Base-by-base conservation (phyloP, 1,140 invertebrate genomes). In the Triops longicaudatus region DNA sequence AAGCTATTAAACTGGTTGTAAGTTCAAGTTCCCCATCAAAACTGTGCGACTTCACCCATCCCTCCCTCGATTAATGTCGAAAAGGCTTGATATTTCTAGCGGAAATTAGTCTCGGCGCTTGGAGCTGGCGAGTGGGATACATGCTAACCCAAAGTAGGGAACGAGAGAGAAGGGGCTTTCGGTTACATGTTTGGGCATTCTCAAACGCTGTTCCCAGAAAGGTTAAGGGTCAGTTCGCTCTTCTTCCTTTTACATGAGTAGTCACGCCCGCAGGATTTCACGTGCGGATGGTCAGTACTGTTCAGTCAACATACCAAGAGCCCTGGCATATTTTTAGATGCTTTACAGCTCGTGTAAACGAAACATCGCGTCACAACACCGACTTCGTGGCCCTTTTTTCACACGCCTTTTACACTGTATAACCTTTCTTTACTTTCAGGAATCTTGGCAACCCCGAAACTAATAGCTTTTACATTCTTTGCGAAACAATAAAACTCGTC, bases 291-390 rank as follows among this genome's bases (percentile, higher is more conserved):
- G 50, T 9, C 50, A 63, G 50, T 63, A 63, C 31, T 37, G 31
- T 37, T 4, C 22, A 63, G 50, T 63, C 50, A 63, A 63, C 50
- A 63, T 14, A 63, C 50, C 50, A 63, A n/a, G 50, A 63, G 50
- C 50, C 50, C 50, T 9, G 50, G 50, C 10, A 63, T 63, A 63
- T 63, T 63, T 63, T 63, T 63, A 63, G 50, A 63, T 14, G 50
- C 17, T 63, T 63, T 63, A 63, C 50, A 63, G 50, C 50, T 63
- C 50, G n/a, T 63, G 50, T 63, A 63, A 63, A 63, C 50, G 50
- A 63, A 63, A 63, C 50, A 63, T 17, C 50, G 50, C 50, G 50
- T 63, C 50, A 63, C 50, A 63, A 63, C 50, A 63, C 31, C 50
- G 50, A 63, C 50, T n/a, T 14, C 22, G 17, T 63, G 50, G 50